A percentile compares a stretch with the other conserved stretches of the same genome.
phyloP scores from a whole-genome alignment of 2,888 invertebrate genomes.

The Zonitis immaculata region DNA sequence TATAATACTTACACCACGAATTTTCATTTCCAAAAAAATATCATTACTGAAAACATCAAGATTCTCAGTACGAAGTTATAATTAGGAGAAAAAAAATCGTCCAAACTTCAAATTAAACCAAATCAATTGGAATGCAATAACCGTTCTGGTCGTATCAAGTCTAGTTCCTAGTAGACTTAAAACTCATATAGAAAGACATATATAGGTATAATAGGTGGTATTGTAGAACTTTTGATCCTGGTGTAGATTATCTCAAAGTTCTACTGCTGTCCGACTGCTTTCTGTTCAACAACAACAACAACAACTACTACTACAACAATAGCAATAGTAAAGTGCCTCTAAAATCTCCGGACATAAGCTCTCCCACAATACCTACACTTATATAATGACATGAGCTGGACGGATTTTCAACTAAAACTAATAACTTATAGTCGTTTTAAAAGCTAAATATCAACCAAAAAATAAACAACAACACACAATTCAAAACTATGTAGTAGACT shows the following conservation, averaged over 20 bases:
- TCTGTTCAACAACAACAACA: slow-evolving; percentile 14
- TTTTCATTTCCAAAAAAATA: not conserved
- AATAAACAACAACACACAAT: no score
- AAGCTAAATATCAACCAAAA: no score
- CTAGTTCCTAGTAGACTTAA: slow-evolving; percentile 13
- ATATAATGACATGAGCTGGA: no score
- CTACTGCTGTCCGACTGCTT: slow-evolving; percentile 24
- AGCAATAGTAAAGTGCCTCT: slow-evolving; percentile 16
- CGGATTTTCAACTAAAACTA: slow-evolving; percentile 12
- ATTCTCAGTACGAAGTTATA: no score
- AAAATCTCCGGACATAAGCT: slow-evolving; percentile 22
- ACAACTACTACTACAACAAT: slow-evolving; percentile 3
- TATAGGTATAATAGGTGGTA: not conserved
- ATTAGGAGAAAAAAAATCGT: no score
- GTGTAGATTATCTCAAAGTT: slow-evolving; percentile 26
- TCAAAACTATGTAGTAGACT: not conserved
- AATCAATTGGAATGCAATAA: not conserved
- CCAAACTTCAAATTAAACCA: not conserved
- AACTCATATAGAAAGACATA: not conserved
- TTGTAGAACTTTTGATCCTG: slow-evolving; percentile 22
- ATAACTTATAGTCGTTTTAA: no score
- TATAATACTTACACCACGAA: no score
- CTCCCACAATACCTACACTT: no score
- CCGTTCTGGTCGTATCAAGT: not conserved
- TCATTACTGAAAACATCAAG: no score